Base-by-base conservation (phyloP, 2,113 vertebrate genomes). In the Turnix velox region DNA sequence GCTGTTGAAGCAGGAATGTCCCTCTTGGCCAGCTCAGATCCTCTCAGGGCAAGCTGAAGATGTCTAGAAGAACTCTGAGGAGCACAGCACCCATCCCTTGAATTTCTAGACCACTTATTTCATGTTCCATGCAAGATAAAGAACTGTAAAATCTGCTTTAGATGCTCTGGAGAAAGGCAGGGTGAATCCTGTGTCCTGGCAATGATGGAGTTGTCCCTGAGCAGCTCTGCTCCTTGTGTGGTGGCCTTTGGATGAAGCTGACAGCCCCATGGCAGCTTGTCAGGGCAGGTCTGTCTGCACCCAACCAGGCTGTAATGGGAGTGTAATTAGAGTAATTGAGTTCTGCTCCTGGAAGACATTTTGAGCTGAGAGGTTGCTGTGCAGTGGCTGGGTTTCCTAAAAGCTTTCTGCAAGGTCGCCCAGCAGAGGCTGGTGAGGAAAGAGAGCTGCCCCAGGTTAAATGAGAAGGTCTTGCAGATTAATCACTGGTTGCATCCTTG, bases 291-390 rank as follows among this genome's bases (percentile, higher is more conserved):
- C 74, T 63, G 65, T 55, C 59, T 35, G 15, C 40, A 23, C 40
- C n/a, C 0, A 0, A 39, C 71, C 5, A 0, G 39, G 74, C 66
- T 39, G 48, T 17, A 75, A 75, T 7, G n/a, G 1, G 7, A 52
- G 40, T 18, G 67, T 39, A 76, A 81, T 87, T 77, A 89, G 49
- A 24, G 33, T 65, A 72, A 77, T 42, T 76, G 63, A 61, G 62
- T 61, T 67, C 35, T n/a, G 63, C 67, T 73, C 68, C 14, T 28
- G 48, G 67, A 55, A 18, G 25, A 45, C 0, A 24, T 39, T 62
- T 51, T 8, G 39, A 62, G 85, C 61, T 22, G 52, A 43, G 39
- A 67, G 43, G 40, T 4, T 94, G 74, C 81, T 59, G 39, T n/a
- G 87, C 66, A 40, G 40, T 20, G 16, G 39, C 19, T 54, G 76